These are phyloP conservation scores for Papilio dardanus DNA, from an alignment of 1,140 invertebrate species.

Conservation along the genomic window DNA sequence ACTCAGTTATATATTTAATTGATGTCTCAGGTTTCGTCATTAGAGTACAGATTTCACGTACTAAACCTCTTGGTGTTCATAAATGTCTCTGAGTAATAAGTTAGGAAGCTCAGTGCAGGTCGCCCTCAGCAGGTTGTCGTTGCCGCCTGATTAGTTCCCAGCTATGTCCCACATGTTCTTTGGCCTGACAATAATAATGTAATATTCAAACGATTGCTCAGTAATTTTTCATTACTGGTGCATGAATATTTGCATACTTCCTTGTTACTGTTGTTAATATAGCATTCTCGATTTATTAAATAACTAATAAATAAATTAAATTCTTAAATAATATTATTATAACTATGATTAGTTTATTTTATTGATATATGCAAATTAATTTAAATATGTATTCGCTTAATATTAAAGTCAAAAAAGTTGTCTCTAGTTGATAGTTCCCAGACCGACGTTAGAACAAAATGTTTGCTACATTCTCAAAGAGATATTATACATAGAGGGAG, in stretches of 20 bases:
- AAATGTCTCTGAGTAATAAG: too few species aligned
- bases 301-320: too few species aligned
- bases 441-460: neutral
- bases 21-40: too few species aligned
- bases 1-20: too few species aligned
- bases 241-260: neutral
- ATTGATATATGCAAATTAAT: too few species aligned
- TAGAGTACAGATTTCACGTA: too few species aligned
- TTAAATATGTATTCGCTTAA: too few species aligned
- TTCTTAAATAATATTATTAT: too few species aligned
- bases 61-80: too few species aligned
- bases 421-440: neutral
- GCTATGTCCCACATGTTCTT: neutral
- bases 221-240: constrained; percentile 17
- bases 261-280: neutral
- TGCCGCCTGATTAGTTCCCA: neutral
- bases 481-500: too few species aligned
- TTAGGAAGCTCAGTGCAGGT: neutral
- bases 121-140: neutral
- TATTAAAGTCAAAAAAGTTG: neutral
- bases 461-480: neutral
- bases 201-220: neutral
- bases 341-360: too few species aligned
- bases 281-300: too few species aligned
- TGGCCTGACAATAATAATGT: neutral